A percentile compares a stretch with the other conserved stretches of the same genome.
Evolutionary conservation across 2,113 vertebrate genomes (phyloP).

Genomic region (Dicaeum eximium): DNA sequence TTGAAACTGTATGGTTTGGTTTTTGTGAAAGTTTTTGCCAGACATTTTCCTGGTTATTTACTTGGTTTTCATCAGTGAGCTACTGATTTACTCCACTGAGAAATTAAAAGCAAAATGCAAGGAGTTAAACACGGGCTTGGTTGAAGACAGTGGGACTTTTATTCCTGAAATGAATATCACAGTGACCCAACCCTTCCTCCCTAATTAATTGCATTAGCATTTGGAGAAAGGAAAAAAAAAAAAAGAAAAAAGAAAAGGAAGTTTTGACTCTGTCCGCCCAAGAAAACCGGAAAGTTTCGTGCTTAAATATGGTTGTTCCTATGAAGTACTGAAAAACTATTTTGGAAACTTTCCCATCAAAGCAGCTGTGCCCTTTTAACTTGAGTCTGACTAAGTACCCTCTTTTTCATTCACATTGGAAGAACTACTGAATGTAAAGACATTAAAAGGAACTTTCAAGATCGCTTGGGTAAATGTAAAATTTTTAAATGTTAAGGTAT

Average conservation of each 20-base stretch:
- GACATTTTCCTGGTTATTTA: not conserved
- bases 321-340: not conserved
- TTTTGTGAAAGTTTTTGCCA: not conserved
- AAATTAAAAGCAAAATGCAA: not conserved
- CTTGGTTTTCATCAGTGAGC: not conserved
- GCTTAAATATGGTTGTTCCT: not conserved
- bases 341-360: not conserved
- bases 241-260: not conserved
- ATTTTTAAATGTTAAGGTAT: not conserved
- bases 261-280: not conserved
- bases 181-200: not conserved
- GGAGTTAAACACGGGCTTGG: not conserved
- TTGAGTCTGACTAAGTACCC: not conserved
- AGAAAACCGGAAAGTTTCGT: not conserved
- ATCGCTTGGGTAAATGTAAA: accelerated
- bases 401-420: not conserved
- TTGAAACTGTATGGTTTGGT: not conserved
- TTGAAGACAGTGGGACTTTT: not conserved
- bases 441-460: not conserved
- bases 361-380: not conserved
- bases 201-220: not conserved
- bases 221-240: not conserved
- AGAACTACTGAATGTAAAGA: not conserved
- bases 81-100: not conserved
- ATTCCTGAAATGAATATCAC: not conserved